Evolutionary conservation across 2,113 vertebrate genomes (phyloP).

Genomic region (Cryptotis parvus): DNA sequence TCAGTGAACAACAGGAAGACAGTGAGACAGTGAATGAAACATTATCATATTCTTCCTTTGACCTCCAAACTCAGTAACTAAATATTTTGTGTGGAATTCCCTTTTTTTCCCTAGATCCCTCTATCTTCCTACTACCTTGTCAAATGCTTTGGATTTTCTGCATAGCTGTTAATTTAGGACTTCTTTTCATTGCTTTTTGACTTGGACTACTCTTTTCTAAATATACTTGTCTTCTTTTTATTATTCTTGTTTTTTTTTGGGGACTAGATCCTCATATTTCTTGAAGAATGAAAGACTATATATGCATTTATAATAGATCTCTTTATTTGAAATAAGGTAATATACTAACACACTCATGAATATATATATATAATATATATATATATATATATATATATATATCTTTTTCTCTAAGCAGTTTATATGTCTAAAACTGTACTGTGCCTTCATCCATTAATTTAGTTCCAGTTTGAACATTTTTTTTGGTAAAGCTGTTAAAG

Average conservation of each 20-base stretch:
- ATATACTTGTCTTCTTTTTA: background rate
- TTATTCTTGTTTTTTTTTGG: background rate
- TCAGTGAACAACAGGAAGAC: no score
- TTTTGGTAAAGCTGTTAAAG: background rate
- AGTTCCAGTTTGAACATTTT: constrained; percentile 7
- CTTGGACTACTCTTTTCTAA: constrained; percentile 18
- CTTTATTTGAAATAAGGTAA: background rate
- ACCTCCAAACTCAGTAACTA: background rate
- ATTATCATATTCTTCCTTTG: background rate
- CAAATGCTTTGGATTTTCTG: background rate
- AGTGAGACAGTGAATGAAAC: no score
- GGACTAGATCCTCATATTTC: constrained; percentile 8
- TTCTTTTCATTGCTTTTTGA: background rate
- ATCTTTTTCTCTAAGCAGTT: background rate
- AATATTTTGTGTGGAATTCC: background rate
- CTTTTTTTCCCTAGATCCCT: background rate
- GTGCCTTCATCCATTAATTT: background rate
- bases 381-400: background rate
- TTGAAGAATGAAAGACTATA: constrained; percentile 22
- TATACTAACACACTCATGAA: no score
- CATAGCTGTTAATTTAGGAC: background rate
- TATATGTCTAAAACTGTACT: constrained; percentile 8
- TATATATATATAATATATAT: no score
- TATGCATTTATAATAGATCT: background rate
- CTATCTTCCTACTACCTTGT: background rate